These are phyloP conservation scores for Pteronura brasiliensis DNA, from an alignment of 2,113 vertebrate genomes.

Conservation along the genomic window DNA sequence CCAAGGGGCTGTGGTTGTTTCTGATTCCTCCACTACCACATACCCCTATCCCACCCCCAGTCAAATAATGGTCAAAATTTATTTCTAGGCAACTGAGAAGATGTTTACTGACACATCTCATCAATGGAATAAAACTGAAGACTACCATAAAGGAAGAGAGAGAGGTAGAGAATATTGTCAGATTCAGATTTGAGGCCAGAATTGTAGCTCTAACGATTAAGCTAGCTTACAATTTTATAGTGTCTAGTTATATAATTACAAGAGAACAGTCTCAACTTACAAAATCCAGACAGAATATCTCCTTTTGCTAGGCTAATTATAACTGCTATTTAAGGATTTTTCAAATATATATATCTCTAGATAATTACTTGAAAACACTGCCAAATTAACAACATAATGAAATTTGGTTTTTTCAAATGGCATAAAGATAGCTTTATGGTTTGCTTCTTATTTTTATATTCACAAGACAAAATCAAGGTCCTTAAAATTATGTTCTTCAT, in stretches of 20 bases:
- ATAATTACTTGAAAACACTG: constrained; percentile 48
- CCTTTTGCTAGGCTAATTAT: constrained; percentile 1
- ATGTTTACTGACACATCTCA: not conserved
- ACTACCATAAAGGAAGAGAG: not conserved
- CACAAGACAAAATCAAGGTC: not conserved
- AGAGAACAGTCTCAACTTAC: not conserved
- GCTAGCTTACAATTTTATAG: not conserved
- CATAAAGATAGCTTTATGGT: not conserved
- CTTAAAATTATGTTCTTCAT: constrained; percentile 39
- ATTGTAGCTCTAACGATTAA: not conserved
- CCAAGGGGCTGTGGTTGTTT: not conserved
- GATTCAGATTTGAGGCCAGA: not conserved
- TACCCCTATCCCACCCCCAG: not conserved
- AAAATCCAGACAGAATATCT: not conserved
- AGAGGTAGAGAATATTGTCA: not conserved
- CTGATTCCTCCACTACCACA: not conserved
- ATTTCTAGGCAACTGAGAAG: not conserved
- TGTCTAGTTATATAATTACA: not conserved
- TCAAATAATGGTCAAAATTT: not conserved
- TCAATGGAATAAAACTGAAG: not conserved
- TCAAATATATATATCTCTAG: not conserved
- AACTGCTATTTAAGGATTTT: constrained; percentile 21
- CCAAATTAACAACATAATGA: constrained; percentile 1
- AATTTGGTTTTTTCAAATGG: constrained; percentile 6
- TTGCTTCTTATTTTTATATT: constrained; percentile 38